phyloP scores from a whole-genome alignment of 37 sponge, comb jelly and placozoan genomes.

The Beroe ovata region DNA sequence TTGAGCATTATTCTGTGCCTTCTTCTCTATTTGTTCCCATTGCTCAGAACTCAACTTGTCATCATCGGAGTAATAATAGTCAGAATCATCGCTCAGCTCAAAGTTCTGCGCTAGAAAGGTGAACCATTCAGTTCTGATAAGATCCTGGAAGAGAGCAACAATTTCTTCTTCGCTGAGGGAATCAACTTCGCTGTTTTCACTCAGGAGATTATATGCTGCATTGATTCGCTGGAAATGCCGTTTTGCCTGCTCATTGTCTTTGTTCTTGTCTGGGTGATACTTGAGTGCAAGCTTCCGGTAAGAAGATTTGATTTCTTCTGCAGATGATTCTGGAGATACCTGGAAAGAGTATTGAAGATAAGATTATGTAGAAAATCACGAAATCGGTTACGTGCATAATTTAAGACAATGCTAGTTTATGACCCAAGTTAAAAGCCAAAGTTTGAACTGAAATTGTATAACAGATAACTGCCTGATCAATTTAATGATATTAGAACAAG shows the following conservation, averaged over 20 bases:
- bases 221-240: conserved; percentile 4
- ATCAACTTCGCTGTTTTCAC: background rate
- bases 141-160: conserved; percentile 11
- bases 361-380: too few species aligned
- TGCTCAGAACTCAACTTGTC: conserved; percentile 36
- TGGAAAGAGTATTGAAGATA: too few species aligned
- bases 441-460: too few species aligned
- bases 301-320: conserved; percentile 14
- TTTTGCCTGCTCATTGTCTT: conserved; percentile 16
- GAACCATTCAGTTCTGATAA: conserved; percentile 30
- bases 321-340: conserved; percentile 44
- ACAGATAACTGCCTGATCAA: too few species aligned
- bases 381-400: too few species aligned
- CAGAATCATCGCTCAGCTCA: conserved; percentile 14
- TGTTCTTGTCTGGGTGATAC: conserved; percentile 29
- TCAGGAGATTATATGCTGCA: conserved; percentile 51
- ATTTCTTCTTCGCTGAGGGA: conserved; percentile 6
- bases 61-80: conserved; percentile 53
- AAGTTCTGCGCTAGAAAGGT: conserved; percentile 7
- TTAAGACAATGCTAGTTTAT: too few species aligned
- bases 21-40: conserved; percentile 49
- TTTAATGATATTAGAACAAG: too few species aligned
- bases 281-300: background rate
- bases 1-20: conserved; percentile 45
- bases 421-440: too few species aligned